Base-by-base conservation (phyloP, 2,888 invertebrate species). In the Adineta ricciae region DNA sequence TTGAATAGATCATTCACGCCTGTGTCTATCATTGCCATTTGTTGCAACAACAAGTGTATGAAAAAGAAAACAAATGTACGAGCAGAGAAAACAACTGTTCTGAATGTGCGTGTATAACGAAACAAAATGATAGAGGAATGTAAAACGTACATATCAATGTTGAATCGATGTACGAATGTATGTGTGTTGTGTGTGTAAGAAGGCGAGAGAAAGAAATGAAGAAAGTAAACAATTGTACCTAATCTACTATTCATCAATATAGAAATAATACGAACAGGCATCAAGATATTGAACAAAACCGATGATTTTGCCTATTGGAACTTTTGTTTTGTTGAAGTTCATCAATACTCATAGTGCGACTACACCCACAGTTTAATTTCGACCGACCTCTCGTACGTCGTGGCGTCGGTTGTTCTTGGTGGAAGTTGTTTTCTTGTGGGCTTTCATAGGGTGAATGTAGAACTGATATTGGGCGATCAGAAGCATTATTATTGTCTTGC, bases 1-100 rank as follows among this genome's bases (percentile, higher is more conserved):
- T 32, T 64, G 32, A 64, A 64, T 64, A 64, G 64, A 32, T 64
- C 19, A 14, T 64, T 32, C 19, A 32, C 64, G 32, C 64, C 19
- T 64, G 32, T 64, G 64, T 64, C 64, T 64, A 64, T 64, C 64
- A 64, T 64, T 64, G 64, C 64, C 14, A 36, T 64, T 64, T 64
- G 64, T 64, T 64, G 64, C 32, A 32, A 27, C 64, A 64, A 64
- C 64, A 64, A 64, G 64, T 64, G 64, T 19, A 64, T 7, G 56
- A 64, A 64, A 64, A 32, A 64, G 16, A 64, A 64, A 50, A 50
- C 32, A 64, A 64, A 64, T 32, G 19, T 32, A 32, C 32, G 16
- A 64, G 27, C 27, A 9, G 16, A 64, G 14, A 64, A 64, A 64
- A 64, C 64, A 64, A 64, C 64, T 64, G 64, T 64, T 64, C 64